phyloP scores from a whole-genome alignment of 2,888 invertebrate species.

The Caenorhabditis plicata region DNA sequence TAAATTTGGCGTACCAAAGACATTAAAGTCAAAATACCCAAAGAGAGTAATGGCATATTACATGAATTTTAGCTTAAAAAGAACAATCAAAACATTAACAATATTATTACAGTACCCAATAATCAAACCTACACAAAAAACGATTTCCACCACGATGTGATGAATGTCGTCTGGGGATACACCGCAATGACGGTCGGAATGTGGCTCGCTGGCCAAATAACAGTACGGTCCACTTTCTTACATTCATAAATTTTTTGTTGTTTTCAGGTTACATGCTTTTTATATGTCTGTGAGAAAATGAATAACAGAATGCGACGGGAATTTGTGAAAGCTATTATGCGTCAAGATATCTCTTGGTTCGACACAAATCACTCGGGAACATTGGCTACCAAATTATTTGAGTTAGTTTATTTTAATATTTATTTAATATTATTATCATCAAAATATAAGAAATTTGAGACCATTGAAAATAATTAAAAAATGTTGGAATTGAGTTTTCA shows the following conservation, averaged over 20 bases:
- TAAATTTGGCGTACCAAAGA: neutral
- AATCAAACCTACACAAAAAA: slow-evolving; percentile 19
- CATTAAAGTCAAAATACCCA: too few species aligned
- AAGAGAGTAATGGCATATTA: too few species aligned
- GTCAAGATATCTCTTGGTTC: slow-evolving; percentile 66
- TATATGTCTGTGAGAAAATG: slow-evolving; percentile 68
- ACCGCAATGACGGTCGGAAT: slow-evolving; percentile 45
- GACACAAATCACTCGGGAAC: slow-evolving; percentile 69
- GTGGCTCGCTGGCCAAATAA: slow-evolving; percentile 41
- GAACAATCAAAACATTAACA: neutral
- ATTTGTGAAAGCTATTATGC: slow-evolving; percentile 67
- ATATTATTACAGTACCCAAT: slow-evolving; percentile 10
- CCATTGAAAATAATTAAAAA: too few species aligned
- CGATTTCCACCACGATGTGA: slow-evolving; percentile 37
- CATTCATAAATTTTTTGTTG: too few species aligned
- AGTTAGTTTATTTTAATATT: slow-evolving; percentile 67
- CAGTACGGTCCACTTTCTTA: too few species aligned
- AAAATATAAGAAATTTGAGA: too few species aligned
- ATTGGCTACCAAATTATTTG: slow-evolving; percentile 69
- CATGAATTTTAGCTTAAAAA: too few species aligned
- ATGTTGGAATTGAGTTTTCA: too few species aligned
- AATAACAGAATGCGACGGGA: slow-evolving; percentile 67
- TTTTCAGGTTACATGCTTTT: slow-evolving; percentile 67
- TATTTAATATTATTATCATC: too few species aligned
- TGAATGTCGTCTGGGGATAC: slow-evolving; percentile 47